Percentiles rank a stretch among this genome's conserved stretches.
phyloP scores from a whole-genome alignment of 23 tunicate species.

The Halocynthia aurantium region DNA sequence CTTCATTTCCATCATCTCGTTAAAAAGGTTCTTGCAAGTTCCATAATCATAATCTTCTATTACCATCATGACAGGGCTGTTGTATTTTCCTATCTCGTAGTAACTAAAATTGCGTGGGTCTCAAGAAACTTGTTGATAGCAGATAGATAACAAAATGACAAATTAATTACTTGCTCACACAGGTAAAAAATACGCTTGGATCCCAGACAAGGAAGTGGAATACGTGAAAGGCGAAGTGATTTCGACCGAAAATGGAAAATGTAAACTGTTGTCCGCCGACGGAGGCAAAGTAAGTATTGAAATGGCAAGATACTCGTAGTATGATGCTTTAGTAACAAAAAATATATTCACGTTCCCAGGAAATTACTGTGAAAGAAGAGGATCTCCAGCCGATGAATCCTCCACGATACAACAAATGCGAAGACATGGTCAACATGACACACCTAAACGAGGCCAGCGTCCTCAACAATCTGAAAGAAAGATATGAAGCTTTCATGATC shows the following conservation, averaged over 20 bases:
- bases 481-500: constrained; percentile 85
- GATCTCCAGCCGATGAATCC: constrained; percentile 78
- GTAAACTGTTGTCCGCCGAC: constrained; percentile 44
- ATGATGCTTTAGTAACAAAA: not conserved
- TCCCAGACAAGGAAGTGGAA: constrained; percentile 57
- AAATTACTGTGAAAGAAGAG: constrained; percentile 57
- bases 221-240: constrained; percentile 62
- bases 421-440: constrained; percentile 95
- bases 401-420: constrained; percentile 78
- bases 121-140: not conserved
- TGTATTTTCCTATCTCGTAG: no score
- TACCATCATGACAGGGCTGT: no score
- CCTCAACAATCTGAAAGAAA: constrained; percentile 57
- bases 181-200: constrained; percentile 80
- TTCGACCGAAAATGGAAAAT: constrained; percentile 59
- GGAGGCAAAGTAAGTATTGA: constrained; percentile 34
- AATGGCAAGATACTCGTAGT: not conserved
- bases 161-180: not conserved
- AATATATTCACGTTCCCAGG: constrained; percentile 25
- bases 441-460: constrained; percentile 87
- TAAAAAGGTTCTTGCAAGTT: no score
- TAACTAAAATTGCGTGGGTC: no score
- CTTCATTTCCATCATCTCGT: no score
- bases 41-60: no score
- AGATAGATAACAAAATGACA: not conserved